Evolutionary conservation across 2,797 vertebrate species (phyloP), one percentile per base, ranked within the genome.

Genomic region (Rhyacichthys aspro): DNA sequence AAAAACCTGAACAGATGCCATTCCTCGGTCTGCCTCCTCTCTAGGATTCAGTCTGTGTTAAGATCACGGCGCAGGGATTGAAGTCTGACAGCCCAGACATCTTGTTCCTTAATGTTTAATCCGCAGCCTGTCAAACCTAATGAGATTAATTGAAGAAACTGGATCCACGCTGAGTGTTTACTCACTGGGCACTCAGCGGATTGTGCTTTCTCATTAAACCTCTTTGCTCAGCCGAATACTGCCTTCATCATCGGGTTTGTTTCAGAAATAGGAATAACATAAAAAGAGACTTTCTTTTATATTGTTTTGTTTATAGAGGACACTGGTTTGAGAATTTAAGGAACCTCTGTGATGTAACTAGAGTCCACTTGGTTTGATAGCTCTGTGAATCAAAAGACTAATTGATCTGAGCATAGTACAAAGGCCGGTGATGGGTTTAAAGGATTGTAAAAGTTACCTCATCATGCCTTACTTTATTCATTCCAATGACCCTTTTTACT

Each of bases 71-170:
- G 58, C 46, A 18, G 11, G 5, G 45, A 73, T 67, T 75, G 12
- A 23, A 46, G 15, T 12, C 39, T 39, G 54, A 64, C 53, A 33
- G 36, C 17, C 14, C 47, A 68, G 67, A 78, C 79, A 18, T 74
- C 59, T 43, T 83, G 78, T 86, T 63, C 74, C 47, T 4, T 61
- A 65, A 68, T 43, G 65, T 80, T 83, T 82, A 88, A 88, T 84
- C 85, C 69, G 59, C 49, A 23, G 74, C 67, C 47, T 81, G 69
- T 76, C 61, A 55, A 12, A 34, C 59, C 46, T 86, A 75, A 87
- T 78, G 66, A 55, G 89, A 85, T 89, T 71, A 74, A 63, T 84
- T 83, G 80, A 17, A 55, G 76, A 68, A 82, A 67, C 28, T 65
- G 47, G 81, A 70, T 23, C 10, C 79, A 60, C 1, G 32, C 68